Conservation (phyloP, 2,888 invertebrate genomes). For the Coenonympha arcania region DNA sequence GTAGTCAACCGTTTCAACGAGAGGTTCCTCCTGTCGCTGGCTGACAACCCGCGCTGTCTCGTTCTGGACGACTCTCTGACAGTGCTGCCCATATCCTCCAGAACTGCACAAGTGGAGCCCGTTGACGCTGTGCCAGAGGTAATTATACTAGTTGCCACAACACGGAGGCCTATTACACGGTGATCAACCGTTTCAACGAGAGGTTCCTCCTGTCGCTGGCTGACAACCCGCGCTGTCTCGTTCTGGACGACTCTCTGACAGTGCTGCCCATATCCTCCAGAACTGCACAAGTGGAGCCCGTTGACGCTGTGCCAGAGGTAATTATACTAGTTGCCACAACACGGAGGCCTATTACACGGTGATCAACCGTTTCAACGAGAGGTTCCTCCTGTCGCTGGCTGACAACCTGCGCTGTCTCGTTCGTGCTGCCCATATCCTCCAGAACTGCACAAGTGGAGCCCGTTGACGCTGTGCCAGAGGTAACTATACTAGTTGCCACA, state of each 20-base stretch:
- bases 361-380: conserved; percentile 95
- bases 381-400: conserved; percentile 91
- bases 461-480: conserved; percentile 67
- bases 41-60: conserved; percentile 89
- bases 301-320: conserved; percentile 69
- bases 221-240: conserved; percentile 88
- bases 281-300: conserved; percentile 84
- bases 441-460: conserved; percentile 87
- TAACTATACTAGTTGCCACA: too few species aligned
- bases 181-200: conserved; percentile 97
- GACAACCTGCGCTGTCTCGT: conserved; percentile 91
- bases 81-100: conserved; percentile 93
- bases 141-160: too few species aligned
- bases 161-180: conserved; percentile 93
- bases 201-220: conserved; percentile 92
- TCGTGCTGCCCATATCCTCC: conserved; percentile 93
- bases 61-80: conserved; percentile 96
- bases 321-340: too few species aligned
- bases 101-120: conserved; percentile 85
- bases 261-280: conserved; percentile 94
- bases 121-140: conserved; percentile 70
- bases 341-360: conserved; percentile 96
- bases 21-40: conserved; percentile 91
- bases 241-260: conserved; percentile 94
- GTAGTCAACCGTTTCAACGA: conserved; percentile 97